Conservation (phyloP, 2,113 vertebrate genomes). For the Proteles cristata region DNA sequence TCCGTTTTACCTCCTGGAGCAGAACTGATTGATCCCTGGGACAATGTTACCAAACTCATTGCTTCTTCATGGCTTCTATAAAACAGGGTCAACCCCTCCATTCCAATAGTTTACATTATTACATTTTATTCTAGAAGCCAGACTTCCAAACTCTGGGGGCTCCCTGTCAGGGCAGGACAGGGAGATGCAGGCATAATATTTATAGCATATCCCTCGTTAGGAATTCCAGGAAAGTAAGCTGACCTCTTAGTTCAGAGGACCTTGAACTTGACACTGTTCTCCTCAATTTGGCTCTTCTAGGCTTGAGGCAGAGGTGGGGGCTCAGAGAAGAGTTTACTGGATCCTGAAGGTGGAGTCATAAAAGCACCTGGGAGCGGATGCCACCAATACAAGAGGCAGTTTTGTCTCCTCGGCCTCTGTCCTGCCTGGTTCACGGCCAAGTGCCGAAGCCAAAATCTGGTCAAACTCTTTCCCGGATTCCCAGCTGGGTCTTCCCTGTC, state of each 20-base stretch:
- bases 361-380: not conserved
- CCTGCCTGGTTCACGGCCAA: conserved; percentile 35
- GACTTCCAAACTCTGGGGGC: not conserved
- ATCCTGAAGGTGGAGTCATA: not conserved
- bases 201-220: not conserved
- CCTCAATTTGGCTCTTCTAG: not conserved
- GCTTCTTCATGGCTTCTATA: not conserved
- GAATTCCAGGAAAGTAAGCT: conserved; percentile 11
- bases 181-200: not conserved
- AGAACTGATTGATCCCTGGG: not conserved
- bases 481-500: conserved; percentile 32
- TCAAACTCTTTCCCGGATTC: conserved; percentile 59
- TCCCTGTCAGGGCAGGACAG: not conserved
- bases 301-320: not conserved
- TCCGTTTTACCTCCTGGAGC: not conserved
- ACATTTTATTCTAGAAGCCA: not conserved
- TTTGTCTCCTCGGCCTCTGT: conserved; percentile 20
- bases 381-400: not conserved
- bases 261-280: not conserved
- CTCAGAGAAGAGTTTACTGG: not conserved
- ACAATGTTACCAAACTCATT: not conserved
- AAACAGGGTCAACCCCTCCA: not conserved
- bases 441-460: conserved; percentile 52
- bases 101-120: not conserved
- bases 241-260: not conserved